Conservation (phyloP, 37 sponge, comb jelly and placozoan species). For the Lycopodina hypogea region DNA sequence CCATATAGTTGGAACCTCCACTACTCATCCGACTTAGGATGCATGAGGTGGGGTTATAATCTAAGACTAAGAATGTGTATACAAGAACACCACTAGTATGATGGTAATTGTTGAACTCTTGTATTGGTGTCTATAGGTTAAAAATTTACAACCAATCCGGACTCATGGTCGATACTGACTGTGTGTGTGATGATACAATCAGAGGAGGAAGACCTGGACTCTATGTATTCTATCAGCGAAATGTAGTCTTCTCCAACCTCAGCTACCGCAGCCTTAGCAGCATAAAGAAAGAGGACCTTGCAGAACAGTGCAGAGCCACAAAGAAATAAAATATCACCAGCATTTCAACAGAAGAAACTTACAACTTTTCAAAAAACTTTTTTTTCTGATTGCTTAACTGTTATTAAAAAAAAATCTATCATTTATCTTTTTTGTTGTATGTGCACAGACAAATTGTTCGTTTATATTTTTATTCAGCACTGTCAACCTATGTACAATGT, state of each 20-base stretch:
- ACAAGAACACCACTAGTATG: background rate
- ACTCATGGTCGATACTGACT: slow-evolving; percentile 59
- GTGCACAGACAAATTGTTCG: too few relatives aligned
- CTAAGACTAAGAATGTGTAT: too few relatives aligned
- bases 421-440: too few relatives aligned
- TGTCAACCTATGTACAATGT: too few relatives aligned
- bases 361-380: too few relatives aligned
- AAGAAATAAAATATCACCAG: too few relatives aligned
- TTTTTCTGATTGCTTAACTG: too few relatives aligned
- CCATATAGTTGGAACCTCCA: slow-evolving; percentile 56
- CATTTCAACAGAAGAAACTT: too few relatives aligned
- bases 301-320: too few relatives aligned
- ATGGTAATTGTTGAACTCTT: background rate
- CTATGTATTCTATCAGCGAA: slow-evolving; percentile 70
- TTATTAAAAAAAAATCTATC: too few relatives aligned
- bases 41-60: slow-evolving; percentile 41
- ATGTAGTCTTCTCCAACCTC: slow-evolving; percentile 55
- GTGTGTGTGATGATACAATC: slow-evolving; percentile 47
- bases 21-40: slow-evolving; percentile 23
- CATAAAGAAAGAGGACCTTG: too few relatives aligned
- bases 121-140: slow-evolving; percentile 37
- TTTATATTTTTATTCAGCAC: too few relatives aligned
- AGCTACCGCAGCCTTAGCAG: slow-evolving; percentile 15
- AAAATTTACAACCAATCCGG: slow-evolving; percentile 30
- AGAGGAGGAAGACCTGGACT: slow-evolving; percentile 79